Base-by-base conservation (phyloP, 2,113 vertebrate species). In the Alectura lathami region DNA sequence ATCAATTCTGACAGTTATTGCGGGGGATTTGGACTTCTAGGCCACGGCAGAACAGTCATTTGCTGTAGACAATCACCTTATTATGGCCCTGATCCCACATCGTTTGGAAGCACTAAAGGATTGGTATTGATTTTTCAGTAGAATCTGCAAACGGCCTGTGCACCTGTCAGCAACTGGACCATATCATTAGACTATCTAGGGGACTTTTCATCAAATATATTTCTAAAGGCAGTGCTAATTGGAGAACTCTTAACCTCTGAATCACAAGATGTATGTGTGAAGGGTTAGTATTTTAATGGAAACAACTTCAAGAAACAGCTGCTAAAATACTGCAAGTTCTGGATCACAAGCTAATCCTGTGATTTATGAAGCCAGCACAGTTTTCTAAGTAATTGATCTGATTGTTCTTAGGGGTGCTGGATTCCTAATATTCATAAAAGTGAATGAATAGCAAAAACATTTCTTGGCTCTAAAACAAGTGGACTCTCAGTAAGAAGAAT, bases 41-140 rank as follows among this genome's bases (percentile, higher is more conserved):
- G 56, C 51, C 34, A 42, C 51, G 74, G 73, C 68, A 86, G 73
- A 82, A 38, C 43, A 79, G 40, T 53, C 36, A 64, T 87, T 91
- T 91, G 43, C 78, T 89, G 40, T 40, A 68, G 43, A 64, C 43
- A 64, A 40, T 89, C 75, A 47, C 83, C 73, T 84, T 92, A 78
- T 72, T 72, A 57, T n/a, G 57, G 45, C 12, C 40, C 21, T 53
- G 66, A 69, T 26, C 63, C 45, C 60, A 42, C 83, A 75, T 42
- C 27, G 42, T 88, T 88, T 50, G 51, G 81, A 90, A 66, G 30
- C 68, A 45, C 13, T 88, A 69, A 91, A 86, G 59, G 86, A 81
- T 66, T 59, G 38, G 38, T 81, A 95, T 84, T 84, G 89, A 89
- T 95, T 93, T 95, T 86, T 86, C 34, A 86, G 56, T 38, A 86